Conservation (phyloP, 2,113 vertebrate species). For the Ictalurus punctatus region DNA sequence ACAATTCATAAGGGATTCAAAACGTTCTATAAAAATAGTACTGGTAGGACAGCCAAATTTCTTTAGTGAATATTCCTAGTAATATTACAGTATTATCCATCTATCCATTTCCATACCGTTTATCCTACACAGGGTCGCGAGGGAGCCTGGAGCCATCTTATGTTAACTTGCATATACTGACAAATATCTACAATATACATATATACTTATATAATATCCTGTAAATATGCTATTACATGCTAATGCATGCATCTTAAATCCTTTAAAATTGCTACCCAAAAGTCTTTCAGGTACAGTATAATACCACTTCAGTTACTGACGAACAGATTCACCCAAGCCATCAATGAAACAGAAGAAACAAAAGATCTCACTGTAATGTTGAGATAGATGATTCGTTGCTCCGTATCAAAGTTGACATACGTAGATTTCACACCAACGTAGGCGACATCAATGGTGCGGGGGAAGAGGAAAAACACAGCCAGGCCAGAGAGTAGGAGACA, state of each 20-base stretch:
- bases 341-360: background rate
- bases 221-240: background rate
- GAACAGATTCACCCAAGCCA: background rate
- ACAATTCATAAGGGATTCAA: too few species aligned
- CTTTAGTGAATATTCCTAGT: background rate
- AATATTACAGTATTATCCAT: background rate
- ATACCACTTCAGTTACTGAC: background rate
- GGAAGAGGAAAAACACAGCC: slow-evolving; percentile 96
- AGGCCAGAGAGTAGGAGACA: slow-evolving; percentile 91
- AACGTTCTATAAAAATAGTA: background rate
- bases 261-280: background rate
- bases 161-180: background rate
- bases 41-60: background rate
- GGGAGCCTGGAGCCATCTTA: background rate
- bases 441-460: slow-evolving; percentile 89
- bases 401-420: slow-evolving; percentile 82
- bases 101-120: too few species aligned
- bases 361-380: slow-evolving; percentile 88
- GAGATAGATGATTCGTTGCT: slow-evolving; percentile 83
- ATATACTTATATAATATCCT: background rate
- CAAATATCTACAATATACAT: background rate
- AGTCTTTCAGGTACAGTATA: background rate
- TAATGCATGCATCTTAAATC: background rate
- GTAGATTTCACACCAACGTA: slow-evolving; percentile 93
- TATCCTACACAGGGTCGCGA: too few species aligned